Evolutionary conservation across 2,113 vertebrate genomes (phyloP).

Genomic region (Onychostruthus taczanowskii): DNA sequence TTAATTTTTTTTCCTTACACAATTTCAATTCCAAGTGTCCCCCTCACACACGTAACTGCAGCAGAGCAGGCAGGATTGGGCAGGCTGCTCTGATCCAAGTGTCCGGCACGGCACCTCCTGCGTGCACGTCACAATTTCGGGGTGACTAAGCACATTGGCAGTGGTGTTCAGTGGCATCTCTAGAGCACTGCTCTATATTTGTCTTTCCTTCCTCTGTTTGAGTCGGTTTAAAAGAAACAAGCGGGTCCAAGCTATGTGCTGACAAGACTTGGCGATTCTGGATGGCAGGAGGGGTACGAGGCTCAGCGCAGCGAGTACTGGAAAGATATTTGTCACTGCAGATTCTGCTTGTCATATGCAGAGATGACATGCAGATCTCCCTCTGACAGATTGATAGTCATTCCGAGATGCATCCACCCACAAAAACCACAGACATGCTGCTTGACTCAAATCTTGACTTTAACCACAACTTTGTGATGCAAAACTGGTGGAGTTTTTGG

Average conservation of each 20-base stretch:
- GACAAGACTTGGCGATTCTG: background rate
- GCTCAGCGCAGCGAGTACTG: background rate
- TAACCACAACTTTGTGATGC: conserved; percentile 79
- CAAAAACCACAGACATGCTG: conserved; percentile 78
- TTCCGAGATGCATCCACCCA: conserved; percentile 74
- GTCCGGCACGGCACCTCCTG: accelerated
- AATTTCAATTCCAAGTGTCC: background rate
- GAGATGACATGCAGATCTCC: conserved; percentile 49
- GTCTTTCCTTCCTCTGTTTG: conserved; percentile 15
- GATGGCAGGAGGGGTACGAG: background rate
- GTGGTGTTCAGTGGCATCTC: background rate
- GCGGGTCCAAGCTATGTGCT: background rate
- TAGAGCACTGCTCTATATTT: background rate
- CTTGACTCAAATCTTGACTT: conserved; percentile 77
- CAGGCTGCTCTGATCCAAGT: background rate
- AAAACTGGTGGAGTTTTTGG: conserved; percentile 83
- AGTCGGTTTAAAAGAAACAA: background rate
- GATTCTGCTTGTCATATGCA: conserved; percentile 44
- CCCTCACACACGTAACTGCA: accelerated
- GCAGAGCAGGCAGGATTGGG: background rate
- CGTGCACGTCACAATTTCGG: accelerated
- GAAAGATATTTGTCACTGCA: conserved; percentile 52
- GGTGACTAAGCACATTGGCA: background rate
- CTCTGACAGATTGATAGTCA: conserved; percentile 54
- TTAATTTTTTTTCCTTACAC: background rate